These are phyloP conservation scores for Apoderus coryli DNA, from an alignment of 2,888 invertebrate genomes.

Conservation along the genomic window DNA sequence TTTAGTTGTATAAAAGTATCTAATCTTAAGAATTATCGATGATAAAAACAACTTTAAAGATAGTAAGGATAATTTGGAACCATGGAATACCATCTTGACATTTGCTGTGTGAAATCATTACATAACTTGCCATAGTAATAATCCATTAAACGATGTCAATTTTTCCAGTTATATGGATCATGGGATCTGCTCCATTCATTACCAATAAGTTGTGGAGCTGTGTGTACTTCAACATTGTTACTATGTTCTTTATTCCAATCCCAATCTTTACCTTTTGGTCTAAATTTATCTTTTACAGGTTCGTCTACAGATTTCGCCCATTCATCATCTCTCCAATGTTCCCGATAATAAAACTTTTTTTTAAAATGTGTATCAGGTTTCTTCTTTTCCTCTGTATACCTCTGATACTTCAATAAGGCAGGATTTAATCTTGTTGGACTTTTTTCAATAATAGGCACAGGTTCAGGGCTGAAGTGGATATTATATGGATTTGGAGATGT, in stretches of 20 bases:
- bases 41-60: conserved; percentile 20
- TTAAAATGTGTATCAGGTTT: conserved; percentile 57
- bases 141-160: conserved; percentile 25
- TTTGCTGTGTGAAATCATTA: conserved; percentile 26
- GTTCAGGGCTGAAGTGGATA: conserved; percentile 26
- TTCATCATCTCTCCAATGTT: conserved; percentile 42
- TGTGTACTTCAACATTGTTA: conserved; percentile 13
- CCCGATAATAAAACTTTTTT: conserved; percentile 63
- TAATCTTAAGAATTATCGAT: too few relatives aligned
- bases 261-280: conserved; percentile 61
- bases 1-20: too few relatives aligned
- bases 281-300: conserved; percentile 44
- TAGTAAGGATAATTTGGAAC: conserved; percentile 17
- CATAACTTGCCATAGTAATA: conserved; percentile 18
- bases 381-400: conserved; percentile 34
- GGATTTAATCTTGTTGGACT: conserved; percentile 35
- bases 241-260: conserved; percentile 42
- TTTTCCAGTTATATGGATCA: conserved; percentile 27
- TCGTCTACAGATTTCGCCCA: conserved; percentile 27
- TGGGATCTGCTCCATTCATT: conserved; percentile 26
- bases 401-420: conserved; percentile 43
- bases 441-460: conserved; percentile 23
- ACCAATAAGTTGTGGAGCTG: conserved; percentile 13
- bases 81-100: conserved; percentile 16
- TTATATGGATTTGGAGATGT: conserved; percentile 29